Base-by-base conservation (phyloP, 2,797 vertebrate genomes). In the Coluber constrictor region DNA sequence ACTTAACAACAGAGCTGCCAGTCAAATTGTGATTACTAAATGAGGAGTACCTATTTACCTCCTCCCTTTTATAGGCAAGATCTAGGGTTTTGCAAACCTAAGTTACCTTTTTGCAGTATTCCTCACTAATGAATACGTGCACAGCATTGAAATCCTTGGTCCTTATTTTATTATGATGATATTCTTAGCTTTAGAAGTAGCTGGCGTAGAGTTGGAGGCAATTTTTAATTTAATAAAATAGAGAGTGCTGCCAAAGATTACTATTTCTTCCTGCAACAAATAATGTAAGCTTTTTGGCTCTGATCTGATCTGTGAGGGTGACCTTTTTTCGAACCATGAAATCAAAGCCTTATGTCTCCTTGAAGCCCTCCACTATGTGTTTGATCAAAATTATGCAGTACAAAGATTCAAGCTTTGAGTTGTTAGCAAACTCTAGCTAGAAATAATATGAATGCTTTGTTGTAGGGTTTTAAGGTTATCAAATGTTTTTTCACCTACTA, bases 321-420 rank as follows among this genome's bases (percentile, higher is more conserved):
- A 89, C 89, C 70, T 92, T 94, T 88, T 92, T 43, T 91, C 66
- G 59, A 79, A 89, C 70, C 43, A 37, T 92, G 89, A 92, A 94
- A 94, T 92, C 61, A 92, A 94, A 92, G 88, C 89, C 61, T 90
- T 79, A 90, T 92, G 91, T 92, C 88, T 92, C 88, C 83, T 47
- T 27, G 43, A 93, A 93, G 90, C 70, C 59, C 59, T 79, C 89
- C 23, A 51, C 57, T 37, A 89, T 63, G 59, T 89, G 66, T 86
- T 88, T 79, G 89, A 88, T 94, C 57, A 94, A 90, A 94, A 90
- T 63, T 92, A 8, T 90, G 86, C 91, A 89, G 56, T 88, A 70
- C 20, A 27, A 3, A 56, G 61, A 61, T 87, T 27, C 55, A 60
- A 61, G 56, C 54, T 90, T 74, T 87, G 29, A 89, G 54, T 90